Evolutionary conservation across 2,888 invertebrate species (phyloP).

Genomic region (Brachypalpus laphriformis): DNA sequence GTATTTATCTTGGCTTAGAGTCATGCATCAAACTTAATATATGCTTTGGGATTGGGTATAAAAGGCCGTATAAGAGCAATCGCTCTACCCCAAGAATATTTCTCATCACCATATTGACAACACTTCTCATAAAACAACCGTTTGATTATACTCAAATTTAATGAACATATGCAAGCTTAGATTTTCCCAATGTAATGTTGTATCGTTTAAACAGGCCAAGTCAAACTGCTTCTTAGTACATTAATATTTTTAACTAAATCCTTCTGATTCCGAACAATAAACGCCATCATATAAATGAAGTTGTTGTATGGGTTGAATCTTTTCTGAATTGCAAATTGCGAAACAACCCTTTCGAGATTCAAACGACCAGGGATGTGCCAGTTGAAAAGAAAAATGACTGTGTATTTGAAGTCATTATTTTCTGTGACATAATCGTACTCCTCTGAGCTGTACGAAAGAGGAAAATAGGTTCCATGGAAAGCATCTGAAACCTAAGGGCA

Average conservation of each 20-base stretch:
- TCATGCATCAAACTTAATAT: too few species aligned
- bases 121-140: too few species aligned
- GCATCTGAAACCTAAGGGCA: conserved; percentile 7
- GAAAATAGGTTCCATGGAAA: conserved; percentile 24
- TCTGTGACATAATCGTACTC: conserved; percentile 31
- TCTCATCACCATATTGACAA: too few species aligned
- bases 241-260: conserved; percentile 14
- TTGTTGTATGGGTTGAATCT: conserved; percentile 5
- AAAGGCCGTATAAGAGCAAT: too few species aligned
- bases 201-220: conserved; percentile 3
- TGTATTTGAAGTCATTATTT: conserved; percentile 42
- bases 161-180: background rate
- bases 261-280: conserved; percentile 8
- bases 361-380: conserved; percentile 39
- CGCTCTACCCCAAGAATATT: too few species aligned
- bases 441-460: background rate
- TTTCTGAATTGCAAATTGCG: conserved; percentile 32
- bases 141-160: too few species aligned
- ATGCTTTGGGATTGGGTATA: too few species aligned
- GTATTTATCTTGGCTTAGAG: too few species aligned
- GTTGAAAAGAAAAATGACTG: conserved; percentile 36
- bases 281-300: conserved; percentile 19
- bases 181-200: background rate
- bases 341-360: conserved; percentile 41
- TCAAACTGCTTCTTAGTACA: conserved; percentile 3